These are phyloP conservation scores for Agraylea sexmaculata DNA, from an alignment of 1,140 invertebrate species.

Conservation along the genomic window DNA sequence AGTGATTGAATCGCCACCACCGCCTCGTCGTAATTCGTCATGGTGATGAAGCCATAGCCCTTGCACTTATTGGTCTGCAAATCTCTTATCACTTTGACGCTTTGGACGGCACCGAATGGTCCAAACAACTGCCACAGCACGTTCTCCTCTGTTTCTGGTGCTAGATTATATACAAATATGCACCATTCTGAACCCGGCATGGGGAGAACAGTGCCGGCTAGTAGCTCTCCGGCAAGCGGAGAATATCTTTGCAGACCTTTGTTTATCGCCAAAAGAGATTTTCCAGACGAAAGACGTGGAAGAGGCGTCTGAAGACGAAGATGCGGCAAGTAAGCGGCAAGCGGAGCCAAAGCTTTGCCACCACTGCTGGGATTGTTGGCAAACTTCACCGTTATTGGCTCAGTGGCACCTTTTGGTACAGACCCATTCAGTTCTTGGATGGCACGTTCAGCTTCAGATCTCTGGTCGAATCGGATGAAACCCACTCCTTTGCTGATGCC, in stretches of 20 bases:
- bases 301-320: constrained; percentile 45
- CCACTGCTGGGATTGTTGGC: constrained; percentile 97
- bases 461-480: constrained; percentile 97
- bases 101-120: constrained; percentile 96
- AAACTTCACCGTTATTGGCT: constrained; percentile 98
- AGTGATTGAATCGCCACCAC: constrained; percentile 94
- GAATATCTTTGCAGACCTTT: constrained; percentile 68
- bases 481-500: constrained; percentile 98
- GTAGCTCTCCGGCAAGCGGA: constrained; percentile 82
- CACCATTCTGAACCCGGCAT: constrained; percentile 75
- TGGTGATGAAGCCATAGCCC: constrained; percentile 99
- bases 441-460: constrained; percentile 91
- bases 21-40: constrained; percentile 99
- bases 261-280: constrained; percentile 48
- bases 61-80: constrained; percentile 98
- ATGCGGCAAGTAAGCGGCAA: constrained; percentile 85
- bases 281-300: constrained; percentile 67
- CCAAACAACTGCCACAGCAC: constrained; percentile 98
- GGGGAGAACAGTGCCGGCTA: constrained; percentile 49
- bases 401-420: constrained; percentile 88
- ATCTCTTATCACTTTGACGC: constrained; percentile 95
- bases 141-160: constrained; percentile 96
- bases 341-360: constrained; percentile 78
- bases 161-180: constrained; percentile 98
- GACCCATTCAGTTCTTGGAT: constrained; percentile 97